phyloP scores from a whole-genome alignment of 1,140 invertebrate genomes.

The Pogonognathellus flavescens region DNA sequence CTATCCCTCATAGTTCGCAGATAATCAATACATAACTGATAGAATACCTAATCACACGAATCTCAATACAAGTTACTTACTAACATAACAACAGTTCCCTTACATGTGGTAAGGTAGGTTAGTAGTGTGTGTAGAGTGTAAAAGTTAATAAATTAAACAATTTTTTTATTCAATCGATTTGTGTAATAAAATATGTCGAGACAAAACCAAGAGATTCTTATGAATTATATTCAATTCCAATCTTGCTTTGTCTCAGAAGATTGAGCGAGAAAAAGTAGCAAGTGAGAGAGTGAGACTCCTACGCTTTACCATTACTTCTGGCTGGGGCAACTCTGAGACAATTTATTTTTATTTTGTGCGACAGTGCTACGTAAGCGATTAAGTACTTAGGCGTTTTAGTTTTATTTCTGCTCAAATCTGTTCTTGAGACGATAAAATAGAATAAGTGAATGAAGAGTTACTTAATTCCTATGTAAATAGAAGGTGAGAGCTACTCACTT shows the following conservation, averaged over 20 bases:
- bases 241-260: background rate
- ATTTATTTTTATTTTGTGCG: too few species aligned
- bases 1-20: background rate
- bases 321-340: too few species aligned
- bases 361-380: too few species aligned
- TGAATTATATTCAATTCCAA: background rate
- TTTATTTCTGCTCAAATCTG: too few species aligned
- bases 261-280: background rate
- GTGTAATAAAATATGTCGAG: background rate
- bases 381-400: too few species aligned
- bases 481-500: too few species aligned
- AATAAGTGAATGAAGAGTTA: too few species aligned
- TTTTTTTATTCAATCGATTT: constrained; percentile 1
- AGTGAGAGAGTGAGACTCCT: too few species aligned
- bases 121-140: background rate
- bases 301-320: too few species aligned
- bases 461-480: too few species aligned
- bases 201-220: background rate
- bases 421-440: too few species aligned
- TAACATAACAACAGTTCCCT: background rate
- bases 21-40: background rate
- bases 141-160: background rate
- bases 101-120: background rate
- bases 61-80: background rate
- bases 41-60: background rate